Evolutionary conservation across 2,888 invertebrate genomes (phyloP), one percentile per base, ranked within the genome.

Genomic region (Drosophila helvetica): DNA sequence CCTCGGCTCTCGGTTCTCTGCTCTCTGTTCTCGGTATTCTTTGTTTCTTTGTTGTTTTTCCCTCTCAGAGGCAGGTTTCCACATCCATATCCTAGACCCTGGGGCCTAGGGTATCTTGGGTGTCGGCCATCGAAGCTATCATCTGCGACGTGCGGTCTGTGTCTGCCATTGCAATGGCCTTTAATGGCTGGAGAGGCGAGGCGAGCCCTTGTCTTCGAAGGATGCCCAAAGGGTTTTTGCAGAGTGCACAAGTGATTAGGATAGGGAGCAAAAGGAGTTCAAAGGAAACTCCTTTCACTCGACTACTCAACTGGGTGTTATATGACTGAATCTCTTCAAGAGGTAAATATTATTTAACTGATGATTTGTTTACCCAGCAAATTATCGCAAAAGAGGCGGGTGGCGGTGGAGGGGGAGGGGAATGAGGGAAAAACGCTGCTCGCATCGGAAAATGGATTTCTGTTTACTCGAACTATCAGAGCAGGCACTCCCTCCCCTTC

Each of bases 281-380:
- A 38, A 2, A 5, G 22, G 10, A 48, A 50, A 12, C 18, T 9
- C 9, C 43, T 18, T 15, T 17, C 2, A 27, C 15, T 9, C 12
- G 45, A 55, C 59, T 30, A 46, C 19, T 22, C 4, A 8, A 18
- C 18, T 12, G 22, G 22, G 0, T 22, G 18, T 45, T 46, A 3
- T 38, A 33, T 27, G 51, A 15, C 52, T 42, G 22, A 45, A 51
- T 38, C n/a, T 9, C n/a, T n/a, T 18, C 47, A 42, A 52, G 12
- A 1, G 12, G 66, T 57, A 83, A 81, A 81, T 78, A 81, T 73
- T 81, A 74, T 74, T 79, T 50, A 74, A 73, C 56, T 57, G 50
- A 43, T 56, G 55, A 67, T 68, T 74, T 85, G 74, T 85, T 72
- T 74, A 77, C 75, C 60, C 50, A 65, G 58, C 17, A 46, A 79